phyloP scores from a whole-genome alignment of 2,113 vertebrate species.

The Psettodes erumei region DNA sequence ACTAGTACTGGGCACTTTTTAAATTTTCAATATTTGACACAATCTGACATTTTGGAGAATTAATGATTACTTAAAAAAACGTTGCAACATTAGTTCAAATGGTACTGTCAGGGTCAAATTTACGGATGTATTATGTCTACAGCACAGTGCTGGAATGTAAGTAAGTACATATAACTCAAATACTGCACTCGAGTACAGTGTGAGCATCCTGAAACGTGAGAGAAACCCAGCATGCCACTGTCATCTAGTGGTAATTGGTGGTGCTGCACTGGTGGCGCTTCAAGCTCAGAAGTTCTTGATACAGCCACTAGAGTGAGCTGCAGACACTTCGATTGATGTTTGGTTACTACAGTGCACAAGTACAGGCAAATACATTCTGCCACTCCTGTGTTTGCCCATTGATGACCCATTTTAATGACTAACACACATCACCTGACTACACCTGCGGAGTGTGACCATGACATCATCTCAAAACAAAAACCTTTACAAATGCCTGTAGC shows the following conservation, averaged over 20 bases:
- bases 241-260: conserved; percentile 29
- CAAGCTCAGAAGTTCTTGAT: not conserved
- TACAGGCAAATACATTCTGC: not conserved
- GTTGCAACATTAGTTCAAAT: not conserved
- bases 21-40: not conserved
- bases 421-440: conserved; percentile 45
- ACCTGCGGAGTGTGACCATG: conserved; percentile 22
- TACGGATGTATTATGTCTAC: too few relatives aligned
- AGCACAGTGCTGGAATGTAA: too few relatives aligned
- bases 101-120: too few relatives aligned
- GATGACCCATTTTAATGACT: conserved; percentile 35
- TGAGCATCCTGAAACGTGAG: too few relatives aligned
- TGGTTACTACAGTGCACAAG: not conserved
- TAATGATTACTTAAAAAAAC: not conserved
- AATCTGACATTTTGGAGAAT: not conserved
- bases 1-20: not conserved
- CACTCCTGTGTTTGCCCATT: not conserved
- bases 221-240: not conserved
- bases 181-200: too few relatives aligned
- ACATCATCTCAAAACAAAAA: conserved; percentile 30
- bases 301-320: conserved; percentile 30
- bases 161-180: too few relatives aligned
- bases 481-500: not conserved
- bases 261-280: not conserved
- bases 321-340: not conserved